phyloP scores from a whole-genome alignment of 2,113 vertebrate species.

The Cisticola juncidis region DNA sequence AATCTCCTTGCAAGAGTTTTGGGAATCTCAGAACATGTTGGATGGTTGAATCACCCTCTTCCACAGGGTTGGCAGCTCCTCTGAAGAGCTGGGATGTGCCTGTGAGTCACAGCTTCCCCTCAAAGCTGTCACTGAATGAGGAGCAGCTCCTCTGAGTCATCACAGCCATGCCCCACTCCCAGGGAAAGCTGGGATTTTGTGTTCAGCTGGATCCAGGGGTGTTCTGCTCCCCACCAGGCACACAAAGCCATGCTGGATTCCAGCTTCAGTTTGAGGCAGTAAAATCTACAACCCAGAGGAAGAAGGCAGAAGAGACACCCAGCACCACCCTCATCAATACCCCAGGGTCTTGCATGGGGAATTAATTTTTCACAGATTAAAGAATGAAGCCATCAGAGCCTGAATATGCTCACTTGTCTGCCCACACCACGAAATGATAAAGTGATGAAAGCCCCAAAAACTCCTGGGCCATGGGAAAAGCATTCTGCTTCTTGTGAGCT shows the following conservation, averaged over 20 bases:
- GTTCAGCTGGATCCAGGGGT: not conserved
- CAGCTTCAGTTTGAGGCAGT: not conserved
- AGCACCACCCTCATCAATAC: not conserved
- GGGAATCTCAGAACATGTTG: not conserved
- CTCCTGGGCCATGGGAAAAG: not conserved
- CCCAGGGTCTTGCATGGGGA: not conserved
- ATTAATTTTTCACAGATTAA: not conserved
- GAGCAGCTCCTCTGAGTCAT: not conserved
- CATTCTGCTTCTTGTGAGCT: not conserved
- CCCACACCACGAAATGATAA: not conserved
- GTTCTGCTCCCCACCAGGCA: not conserved
- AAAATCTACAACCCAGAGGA: not conserved
- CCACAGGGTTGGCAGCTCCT: not conserved
- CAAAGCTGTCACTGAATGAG: not conserved
- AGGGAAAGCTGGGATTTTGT: not conserved
- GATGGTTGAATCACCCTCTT: not conserved
- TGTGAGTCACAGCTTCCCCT: constrained; percentile 7
- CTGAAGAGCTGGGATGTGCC: not conserved
- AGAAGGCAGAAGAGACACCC: not conserved
- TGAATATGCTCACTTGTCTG: not conserved
- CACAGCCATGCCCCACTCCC: not conserved
- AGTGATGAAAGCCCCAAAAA: not conserved
- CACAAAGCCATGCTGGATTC: not conserved
- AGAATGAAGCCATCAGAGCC: not conserved
- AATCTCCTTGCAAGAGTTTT: not conserved